These are phyloP conservation scores for Drosophila arizonae DNA, from an alignment of 1,140 invertebrate species.

Conservation along the genomic window DNA sequence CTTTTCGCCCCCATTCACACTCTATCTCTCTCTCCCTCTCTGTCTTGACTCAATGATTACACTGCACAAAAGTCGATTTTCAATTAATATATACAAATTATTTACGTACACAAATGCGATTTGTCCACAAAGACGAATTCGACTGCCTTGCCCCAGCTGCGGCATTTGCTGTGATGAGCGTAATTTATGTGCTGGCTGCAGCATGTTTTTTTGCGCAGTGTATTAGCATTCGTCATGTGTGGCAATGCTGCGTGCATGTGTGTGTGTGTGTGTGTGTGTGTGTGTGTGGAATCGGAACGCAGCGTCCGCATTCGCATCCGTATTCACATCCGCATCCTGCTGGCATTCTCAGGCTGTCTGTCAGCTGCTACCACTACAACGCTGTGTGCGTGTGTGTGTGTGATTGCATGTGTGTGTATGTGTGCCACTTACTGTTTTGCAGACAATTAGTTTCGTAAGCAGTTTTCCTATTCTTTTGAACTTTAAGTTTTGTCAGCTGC, in stretches of 20 bases:
- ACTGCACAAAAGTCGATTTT: neutral
- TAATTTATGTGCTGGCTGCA: too few relatives aligned
- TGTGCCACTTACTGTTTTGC: conserved; percentile 33
- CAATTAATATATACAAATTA: too few relatives aligned
- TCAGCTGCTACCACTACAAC: neutral
- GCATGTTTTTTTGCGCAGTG: conserved; percentile 1
- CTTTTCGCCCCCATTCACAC: neutral
- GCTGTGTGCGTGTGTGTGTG: neutral
- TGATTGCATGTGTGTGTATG: conserved; percentile 9
- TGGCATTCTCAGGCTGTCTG: conserved; percentile 17
- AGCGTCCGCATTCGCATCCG: conserved; percentile 13
- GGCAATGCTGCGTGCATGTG: conserved; percentile 3
- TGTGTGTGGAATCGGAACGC: conserved; percentile 1
- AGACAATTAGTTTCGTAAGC: conserved; percentile 64
- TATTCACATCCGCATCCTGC: conserved; percentile 18
- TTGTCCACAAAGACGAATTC: too few relatives aligned
- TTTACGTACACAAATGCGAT: too few relatives aligned
- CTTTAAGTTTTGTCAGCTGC: conserved; percentile 39
- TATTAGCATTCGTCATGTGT: conserved; percentile 14
- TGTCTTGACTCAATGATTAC: neutral
- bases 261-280: neutral
- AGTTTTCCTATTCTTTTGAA: conserved; percentile 43
- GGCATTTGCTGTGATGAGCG: too few relatives aligned
- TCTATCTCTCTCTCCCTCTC: neutral
- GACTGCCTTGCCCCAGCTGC: too few relatives aligned